Evolutionary conservation across 2,888 invertebrate genomes (phyloP), one percentile per base, ranked within the genome.

Genomic region (Chymomyza amoena): DNA sequence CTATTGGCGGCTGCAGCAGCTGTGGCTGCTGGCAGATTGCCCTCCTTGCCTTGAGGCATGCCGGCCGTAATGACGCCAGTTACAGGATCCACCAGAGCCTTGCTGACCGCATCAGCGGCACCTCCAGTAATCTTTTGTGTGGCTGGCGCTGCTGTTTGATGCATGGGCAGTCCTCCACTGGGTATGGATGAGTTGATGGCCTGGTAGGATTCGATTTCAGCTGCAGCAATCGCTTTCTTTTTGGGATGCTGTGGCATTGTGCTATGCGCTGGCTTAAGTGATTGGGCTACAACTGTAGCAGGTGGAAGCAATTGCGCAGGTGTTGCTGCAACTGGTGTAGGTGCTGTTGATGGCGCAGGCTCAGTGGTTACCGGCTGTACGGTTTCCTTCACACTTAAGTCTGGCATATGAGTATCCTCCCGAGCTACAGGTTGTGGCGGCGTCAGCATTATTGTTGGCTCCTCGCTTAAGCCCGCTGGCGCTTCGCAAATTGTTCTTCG

Each of bases 41-140:
- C 88, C 86, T 95, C 95, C 85, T 95, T 95, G 61, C 94, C 94
- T 80, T 95, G 95, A 0, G 88, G 82, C 94, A 92, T 93, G 25
- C 95, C 94, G 0, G 95, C 94, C 68, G 94, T 95, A 45, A 96
- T 91, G 79, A 95, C 92, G 2, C 96, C 96, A 0, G 95, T 96
- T 0, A 95, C 95, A 0, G 96, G 95, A 91, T 96, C 96, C 57
- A 96, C 95, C 18, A 95, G 89, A 4, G 94, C 94, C 61, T 90
- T 90, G 72, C 84, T 90, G 1, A 88, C 81, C 0, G 95, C 94
- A 82, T 95, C 95, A 10, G 92, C 92, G 50, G 92, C 92, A 15
- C 89, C 89, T 3, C 87, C 87, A 0, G 88, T 88, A 15, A 86
- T 79, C 70, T 90, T 90, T 51, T 89, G 89, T 6, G 90, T 73